Evolutionary conservation across 2,888 invertebrate species (phyloP).

Genomic region (Sesia apiformis): DNA sequence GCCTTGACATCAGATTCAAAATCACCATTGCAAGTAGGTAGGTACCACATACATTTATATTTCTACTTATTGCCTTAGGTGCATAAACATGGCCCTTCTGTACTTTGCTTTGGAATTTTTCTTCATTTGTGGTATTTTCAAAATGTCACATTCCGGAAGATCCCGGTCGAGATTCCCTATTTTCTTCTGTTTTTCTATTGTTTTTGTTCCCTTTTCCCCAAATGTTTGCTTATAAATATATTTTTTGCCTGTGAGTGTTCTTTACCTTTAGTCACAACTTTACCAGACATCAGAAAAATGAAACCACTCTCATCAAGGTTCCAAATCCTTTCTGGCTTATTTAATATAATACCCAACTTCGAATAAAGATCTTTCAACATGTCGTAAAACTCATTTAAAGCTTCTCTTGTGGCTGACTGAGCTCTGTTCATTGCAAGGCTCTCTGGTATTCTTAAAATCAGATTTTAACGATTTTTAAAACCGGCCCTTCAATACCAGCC

Average conservation of each 20-base stretch:
- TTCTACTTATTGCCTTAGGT: background rate
- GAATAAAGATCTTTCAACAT: background rate
- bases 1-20: background rate
- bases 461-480: background rate
- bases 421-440: too few relatives aligned
- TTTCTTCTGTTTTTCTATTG: background rate
- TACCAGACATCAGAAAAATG: background rate
- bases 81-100: background rate
- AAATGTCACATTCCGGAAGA: background rate
- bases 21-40: background rate
- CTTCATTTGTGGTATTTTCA: background rate
- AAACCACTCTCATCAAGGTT: background rate
- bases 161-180: background rate
- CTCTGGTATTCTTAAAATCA: background rate
- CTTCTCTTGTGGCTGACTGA: too few relatives aligned
- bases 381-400: slow-evolving; percentile 1
- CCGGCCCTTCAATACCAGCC: background rate
- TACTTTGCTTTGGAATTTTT: background rate
- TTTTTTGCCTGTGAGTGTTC: background rate
- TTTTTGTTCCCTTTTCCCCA: slow-evolving; percentile 3
- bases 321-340: slow-evolving; percentile 1
- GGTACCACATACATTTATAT: slow-evolving; percentile 1
- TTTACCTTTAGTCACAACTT: background rate
- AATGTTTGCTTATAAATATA: background rate
- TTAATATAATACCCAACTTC: background rate